phyloP scores from a whole-genome alignment of 2,797 vertebrate species.

The Halcyon leucocephala region DNA sequence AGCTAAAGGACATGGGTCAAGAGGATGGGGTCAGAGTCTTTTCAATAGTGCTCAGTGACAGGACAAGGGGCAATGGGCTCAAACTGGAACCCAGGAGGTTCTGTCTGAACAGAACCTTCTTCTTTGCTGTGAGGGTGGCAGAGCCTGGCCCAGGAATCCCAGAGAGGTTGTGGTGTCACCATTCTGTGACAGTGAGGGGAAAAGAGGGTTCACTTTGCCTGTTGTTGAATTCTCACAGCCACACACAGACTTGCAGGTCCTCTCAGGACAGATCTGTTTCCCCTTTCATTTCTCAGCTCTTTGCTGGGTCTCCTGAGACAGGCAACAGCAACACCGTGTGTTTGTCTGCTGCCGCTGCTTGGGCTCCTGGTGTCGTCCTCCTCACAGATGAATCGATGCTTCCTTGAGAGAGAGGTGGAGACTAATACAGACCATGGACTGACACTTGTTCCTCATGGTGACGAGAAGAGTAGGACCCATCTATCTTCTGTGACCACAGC shows the following conservation, averaged over 20 bases:
- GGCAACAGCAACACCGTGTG: neutral
- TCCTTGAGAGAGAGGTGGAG: neutral
- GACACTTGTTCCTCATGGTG: neutral
- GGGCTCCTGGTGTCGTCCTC: neutral
- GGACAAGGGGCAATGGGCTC: too few relatives aligned
- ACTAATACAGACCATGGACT: neutral
- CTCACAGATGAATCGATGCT: neutral
- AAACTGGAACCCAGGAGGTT: too few relatives aligned
- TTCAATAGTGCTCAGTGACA: neutral
- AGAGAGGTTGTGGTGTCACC: neutral
- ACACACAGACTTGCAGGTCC: neutral
- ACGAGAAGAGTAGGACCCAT: neutral
- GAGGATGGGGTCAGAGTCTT: neutral
- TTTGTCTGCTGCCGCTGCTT: neutral
- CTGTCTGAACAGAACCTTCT: neutral
- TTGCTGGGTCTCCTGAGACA: neutral
- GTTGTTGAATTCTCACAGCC: neutral
- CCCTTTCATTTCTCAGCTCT: neutral
- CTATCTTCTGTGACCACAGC: neutral
- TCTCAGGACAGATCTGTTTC: neutral
- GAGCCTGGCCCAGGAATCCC: neutral
- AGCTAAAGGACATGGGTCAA: neutral
- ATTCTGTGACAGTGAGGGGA: neutral
- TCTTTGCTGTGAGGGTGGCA: neutral
- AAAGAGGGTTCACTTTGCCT: neutral